phyloP scores from a whole-genome alignment of 2,888 invertebrate species.

The Villa cingulata region DNA sequence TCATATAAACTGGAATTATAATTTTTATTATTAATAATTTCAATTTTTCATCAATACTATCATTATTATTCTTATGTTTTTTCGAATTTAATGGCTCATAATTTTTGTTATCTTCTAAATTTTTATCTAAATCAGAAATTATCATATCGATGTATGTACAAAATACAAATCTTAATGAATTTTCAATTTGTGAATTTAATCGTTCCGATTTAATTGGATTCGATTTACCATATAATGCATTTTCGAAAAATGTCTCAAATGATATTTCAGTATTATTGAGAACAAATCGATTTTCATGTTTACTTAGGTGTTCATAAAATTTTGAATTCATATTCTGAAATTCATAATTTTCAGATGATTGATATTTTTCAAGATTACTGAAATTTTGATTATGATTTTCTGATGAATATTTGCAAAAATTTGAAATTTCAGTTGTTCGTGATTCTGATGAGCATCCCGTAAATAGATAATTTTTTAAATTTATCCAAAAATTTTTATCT shows the following conservation, averaged over 20 bases:
- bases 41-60: no score
- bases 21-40: no score
- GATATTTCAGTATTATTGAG: conserved; percentile 4
- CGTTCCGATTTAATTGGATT: background rate
- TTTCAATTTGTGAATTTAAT: conserved; percentile 8
- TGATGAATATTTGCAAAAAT: conserved; percentile 4
- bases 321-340: conserved; percentile 14
- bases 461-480: conserved; percentile 12
- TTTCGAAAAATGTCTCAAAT: conserved; percentile 16
- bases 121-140: conserved; percentile 11
- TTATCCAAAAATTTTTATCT: conserved; percentile 11
- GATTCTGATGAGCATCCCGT: conserved; percentile 9
- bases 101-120: no score
- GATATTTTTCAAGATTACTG: conserved; percentile 7
- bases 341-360: conserved; percentile 9
- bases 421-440: background rate
- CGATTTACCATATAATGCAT: conserved; percentile 11
- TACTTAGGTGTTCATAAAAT: conserved; percentile 7
- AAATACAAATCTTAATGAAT: conserved; percentile 16
- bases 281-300: background rate
- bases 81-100: conserved; percentile 19
- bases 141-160: conserved; percentile 17
- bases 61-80: no score
- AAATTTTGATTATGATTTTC: background rate
- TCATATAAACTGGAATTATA: conserved; percentile 11